phyloP scores from a whole-genome alignment of 1,140 invertebrate species.

The Kradibia gibbosae region DNA sequence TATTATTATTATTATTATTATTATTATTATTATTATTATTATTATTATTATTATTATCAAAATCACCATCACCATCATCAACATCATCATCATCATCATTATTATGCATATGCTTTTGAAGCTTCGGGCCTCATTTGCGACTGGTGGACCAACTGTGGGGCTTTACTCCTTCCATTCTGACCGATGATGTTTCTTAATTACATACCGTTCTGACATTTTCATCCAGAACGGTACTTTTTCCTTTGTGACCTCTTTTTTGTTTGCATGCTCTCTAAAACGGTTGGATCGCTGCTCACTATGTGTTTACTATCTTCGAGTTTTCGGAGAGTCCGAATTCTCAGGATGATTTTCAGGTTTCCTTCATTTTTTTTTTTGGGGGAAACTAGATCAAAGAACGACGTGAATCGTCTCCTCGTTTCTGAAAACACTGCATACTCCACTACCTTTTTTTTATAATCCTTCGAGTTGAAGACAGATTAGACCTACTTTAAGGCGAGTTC shows the following conservation, averaged over 20 bases:
- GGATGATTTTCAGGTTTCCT: background rate
- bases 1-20: too few relatives aligned
- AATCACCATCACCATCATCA: too few relatives aligned
- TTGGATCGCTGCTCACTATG: background rate
- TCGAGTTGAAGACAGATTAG: slow-evolving; percentile 10
- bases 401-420: background rate
- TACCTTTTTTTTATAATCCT: slow-evolving; percentile 12
- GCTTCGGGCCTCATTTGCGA: background rate
- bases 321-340: too few relatives aligned
- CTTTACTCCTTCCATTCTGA: too few relatives aligned
- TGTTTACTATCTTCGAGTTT: too few relatives aligned
- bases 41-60: too few relatives aligned
- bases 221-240: background rate
- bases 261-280: background rate
- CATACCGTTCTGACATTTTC: background rate
- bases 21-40: too few relatives aligned
- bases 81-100: too few relatives aligned
- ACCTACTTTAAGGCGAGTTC: background rate
- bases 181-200: slow-evolving; percentile 3
- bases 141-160: too few relatives aligned
- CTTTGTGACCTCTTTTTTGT: background rate
- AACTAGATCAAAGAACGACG: slow-evolving; percentile 18
- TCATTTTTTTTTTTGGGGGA: background rate
- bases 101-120: background rate
- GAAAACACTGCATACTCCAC: background rate